phyloP scores from a whole-genome alignment of 2,113 vertebrate genomes.

The Cranoglanis bouderius region DNA sequence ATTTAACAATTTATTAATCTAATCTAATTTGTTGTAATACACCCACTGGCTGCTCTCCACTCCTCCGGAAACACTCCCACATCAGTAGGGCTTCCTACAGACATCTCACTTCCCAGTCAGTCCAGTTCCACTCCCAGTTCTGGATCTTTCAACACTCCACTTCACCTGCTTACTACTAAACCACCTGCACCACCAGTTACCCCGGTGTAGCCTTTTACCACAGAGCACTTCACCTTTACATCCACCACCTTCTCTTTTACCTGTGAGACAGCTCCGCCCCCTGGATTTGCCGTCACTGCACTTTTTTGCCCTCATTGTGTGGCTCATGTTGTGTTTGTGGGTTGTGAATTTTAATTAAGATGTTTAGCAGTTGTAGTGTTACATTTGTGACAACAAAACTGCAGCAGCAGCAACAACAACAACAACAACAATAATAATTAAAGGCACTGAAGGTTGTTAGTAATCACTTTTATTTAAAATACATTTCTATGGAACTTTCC shows the following conservation, averaged over 20 bases:
- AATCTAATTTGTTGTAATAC: neutral
- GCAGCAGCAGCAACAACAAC: neutral
- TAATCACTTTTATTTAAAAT: neutral
- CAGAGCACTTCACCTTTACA: neutral
- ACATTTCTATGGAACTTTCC: neutral
- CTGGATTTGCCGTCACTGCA: neutral
- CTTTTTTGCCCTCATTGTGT: neutral
- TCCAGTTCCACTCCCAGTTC: neutral
- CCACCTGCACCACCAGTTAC: neutral
- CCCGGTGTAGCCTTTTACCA: neutral
- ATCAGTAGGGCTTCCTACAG: no score
- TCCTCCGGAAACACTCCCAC: no score
- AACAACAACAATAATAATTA: neutral
- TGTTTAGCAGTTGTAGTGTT: neutral
- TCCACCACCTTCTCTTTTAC: neutral
- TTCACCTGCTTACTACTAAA: neutral
- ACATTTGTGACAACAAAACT: neutral
- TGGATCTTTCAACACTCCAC: neutral
- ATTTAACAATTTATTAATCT: neutral
- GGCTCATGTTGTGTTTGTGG: neutral
- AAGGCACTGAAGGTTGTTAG: neutral
- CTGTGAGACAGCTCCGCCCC: neutral
- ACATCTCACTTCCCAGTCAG: neutral
- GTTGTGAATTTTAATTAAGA: neutral
- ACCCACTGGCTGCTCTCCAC: no score